Evolutionary conservation across 2,113 vertebrate genomes (phyloP).

Genomic region (Rhabdomys dilectus): DNA sequence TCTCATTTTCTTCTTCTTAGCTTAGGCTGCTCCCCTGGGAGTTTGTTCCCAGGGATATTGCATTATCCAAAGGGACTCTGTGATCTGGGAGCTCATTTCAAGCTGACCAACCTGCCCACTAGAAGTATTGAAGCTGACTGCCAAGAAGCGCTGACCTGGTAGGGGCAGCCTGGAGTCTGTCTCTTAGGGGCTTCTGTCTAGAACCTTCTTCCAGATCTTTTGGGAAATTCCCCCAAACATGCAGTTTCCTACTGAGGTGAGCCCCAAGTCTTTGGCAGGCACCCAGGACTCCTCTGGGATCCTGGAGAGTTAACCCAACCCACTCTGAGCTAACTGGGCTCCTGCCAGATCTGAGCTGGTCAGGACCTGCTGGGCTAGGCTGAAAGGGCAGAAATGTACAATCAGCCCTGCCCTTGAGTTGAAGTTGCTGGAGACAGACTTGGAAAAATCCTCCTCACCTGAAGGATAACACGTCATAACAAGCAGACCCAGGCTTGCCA

Average conservation of each 20-base stretch:
- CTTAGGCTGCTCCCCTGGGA: not conserved
- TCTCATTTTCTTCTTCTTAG: too few relatives aligned
- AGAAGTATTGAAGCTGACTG: not conserved
- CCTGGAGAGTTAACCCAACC: not conserved
- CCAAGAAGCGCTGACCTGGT: too few relatives aligned
- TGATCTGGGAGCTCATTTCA: not conserved
- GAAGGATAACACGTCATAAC: accelerated
- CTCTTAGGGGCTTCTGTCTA: not conserved
- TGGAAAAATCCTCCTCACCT: not conserved
- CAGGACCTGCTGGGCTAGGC: not conserved
- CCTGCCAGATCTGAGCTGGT: not conserved
- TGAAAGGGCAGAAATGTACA: not conserved
- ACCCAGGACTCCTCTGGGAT: not conserved
- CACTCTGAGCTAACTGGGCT: not conserved
- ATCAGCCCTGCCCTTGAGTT: not conserved
- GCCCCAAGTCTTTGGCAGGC: slow-evolving; percentile 3
- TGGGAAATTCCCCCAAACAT: not conserved
- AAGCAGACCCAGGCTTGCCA: not conserved
- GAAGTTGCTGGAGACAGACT: not conserved
- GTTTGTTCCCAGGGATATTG: not conserved
- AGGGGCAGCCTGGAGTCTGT: not conserved
- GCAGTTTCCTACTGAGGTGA: not conserved
- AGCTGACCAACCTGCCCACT: not conserved
- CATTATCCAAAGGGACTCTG: not conserved
- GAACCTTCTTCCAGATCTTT: not conserved